These are phyloP conservation scores for Apotomis betuletana DNA, from an alignment of 2,888 invertebrate genomes.

Conservation along the genomic window DNA sequence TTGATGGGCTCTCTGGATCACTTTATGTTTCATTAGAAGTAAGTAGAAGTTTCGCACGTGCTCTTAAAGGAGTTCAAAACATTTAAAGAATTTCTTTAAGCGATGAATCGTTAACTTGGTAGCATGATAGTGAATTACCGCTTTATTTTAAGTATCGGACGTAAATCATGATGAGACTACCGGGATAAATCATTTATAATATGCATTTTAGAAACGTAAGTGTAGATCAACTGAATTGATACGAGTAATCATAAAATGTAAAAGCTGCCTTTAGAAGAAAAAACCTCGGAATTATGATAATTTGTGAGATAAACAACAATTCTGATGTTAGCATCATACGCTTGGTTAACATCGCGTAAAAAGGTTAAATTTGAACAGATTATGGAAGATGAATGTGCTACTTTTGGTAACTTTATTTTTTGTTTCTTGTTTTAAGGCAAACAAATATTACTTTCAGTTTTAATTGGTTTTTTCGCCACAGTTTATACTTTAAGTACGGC, in stretches of 20 bases:
- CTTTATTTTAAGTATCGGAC: background rate
- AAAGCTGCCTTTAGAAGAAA: background rate
- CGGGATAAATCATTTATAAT: background rate
- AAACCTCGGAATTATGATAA: conserved; percentile 21
- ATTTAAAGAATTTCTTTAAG: too few relatives aligned
- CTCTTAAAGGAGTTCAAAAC: background rate
- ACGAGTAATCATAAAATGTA: conserved; percentile 5
- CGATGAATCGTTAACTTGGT: too few relatives aligned
- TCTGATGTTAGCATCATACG: conserved; percentile 11
- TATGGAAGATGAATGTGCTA: background rate
- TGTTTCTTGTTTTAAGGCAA: background rate
- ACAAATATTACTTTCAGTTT: background rate
- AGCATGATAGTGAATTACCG: too few relatives aligned
- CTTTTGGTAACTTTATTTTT: background rate
- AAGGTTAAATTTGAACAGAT: conserved; percentile 1
- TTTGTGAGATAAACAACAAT: conserved; percentile 16
- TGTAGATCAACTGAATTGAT: conserved; percentile 10
- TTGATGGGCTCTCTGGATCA: conserved; percentile 22
- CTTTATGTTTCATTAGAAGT: conserved; percentile 6
- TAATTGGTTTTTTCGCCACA: background rate
- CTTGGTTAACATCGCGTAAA: conserved; percentile 25
- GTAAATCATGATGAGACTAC: background rate
- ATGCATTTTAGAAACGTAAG: background rate
- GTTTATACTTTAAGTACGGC: too few relatives aligned
- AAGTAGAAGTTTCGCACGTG: background rate